Evolutionary conservation across 1,140 invertebrate genomes (phyloP).

Genomic region (Diorhabda sublineata): DNA sequence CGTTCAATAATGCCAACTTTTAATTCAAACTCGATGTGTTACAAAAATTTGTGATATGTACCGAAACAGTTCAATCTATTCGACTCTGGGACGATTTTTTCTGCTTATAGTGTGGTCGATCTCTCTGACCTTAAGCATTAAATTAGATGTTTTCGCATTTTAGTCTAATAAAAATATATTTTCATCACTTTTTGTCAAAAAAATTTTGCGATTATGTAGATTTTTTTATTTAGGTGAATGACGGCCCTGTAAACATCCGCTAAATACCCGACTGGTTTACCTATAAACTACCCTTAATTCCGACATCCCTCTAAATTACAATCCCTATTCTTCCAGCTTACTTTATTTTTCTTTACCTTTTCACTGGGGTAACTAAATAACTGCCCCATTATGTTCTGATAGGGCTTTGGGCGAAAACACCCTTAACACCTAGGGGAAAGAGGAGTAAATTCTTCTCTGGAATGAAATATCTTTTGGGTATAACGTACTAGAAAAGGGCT

Average conservation of each 20-base stretch:
- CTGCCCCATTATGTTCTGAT: slow-evolving; percentile 47
- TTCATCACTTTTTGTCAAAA: too few species aligned
- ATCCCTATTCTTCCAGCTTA: slow-evolving; percentile 49
- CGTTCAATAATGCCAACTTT: too few species aligned
- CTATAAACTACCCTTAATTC: slow-evolving; percentile 51
- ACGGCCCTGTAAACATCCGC: slow-evolving; percentile 32
- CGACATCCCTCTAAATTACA: slow-evolving; percentile 51
- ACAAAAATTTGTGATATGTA: too few species aligned
- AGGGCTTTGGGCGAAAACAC: slow-evolving; percentile 34
- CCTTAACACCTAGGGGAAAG: slow-evolving; percentile 19
- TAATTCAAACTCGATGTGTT: too few species aligned
- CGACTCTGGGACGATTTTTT: too few species aligned
- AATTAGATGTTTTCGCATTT: too few species aligned
- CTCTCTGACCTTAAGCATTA: too few species aligned
- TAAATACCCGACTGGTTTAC: slow-evolving; percentile 48
- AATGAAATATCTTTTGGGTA: slow-evolving; percentile 13
- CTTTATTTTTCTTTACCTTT: slow-evolving; percentile 47
- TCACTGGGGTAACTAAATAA: slow-evolving; percentile 48
- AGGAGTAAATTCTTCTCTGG: slow-evolving; percentile 15
- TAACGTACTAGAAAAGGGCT: neutral
- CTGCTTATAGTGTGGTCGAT: too few species aligned
- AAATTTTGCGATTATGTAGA: too few species aligned
- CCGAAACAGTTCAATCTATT: too few species aligned
- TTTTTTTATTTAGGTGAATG: neutral
- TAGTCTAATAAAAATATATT: too few species aligned